Percentiles rank a stretch among this genome's conserved stretches.
These are phyloP conservation scores for Hemibagrus wyckioides DNA, from an alignment of 2,113 vertebrate species.

Conservation along the genomic window DNA sequence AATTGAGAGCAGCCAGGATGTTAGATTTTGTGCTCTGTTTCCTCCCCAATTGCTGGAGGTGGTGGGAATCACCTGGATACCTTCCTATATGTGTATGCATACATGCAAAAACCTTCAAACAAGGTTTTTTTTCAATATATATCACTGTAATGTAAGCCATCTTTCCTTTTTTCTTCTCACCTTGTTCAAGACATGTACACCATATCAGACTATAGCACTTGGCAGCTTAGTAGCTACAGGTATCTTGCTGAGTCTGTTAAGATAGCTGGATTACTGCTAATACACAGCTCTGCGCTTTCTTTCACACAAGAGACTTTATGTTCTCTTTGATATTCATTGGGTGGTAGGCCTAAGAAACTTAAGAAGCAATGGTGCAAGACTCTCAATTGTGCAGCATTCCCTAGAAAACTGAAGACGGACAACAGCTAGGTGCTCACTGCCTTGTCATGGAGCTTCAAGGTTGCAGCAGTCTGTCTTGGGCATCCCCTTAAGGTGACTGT, in stretches of 20 bases:
- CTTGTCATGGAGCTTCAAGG: not conserved
- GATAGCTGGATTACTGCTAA: too few relatives aligned
- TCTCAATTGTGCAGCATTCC: not conserved
- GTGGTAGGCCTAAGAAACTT: not conserved
- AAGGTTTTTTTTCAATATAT: not conserved
- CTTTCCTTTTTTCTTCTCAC: not conserved
- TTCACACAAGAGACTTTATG: not conserved
- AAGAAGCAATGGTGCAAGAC: not conserved
- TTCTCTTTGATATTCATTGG: not conserved
- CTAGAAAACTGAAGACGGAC: not conserved
- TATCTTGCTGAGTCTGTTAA: not conserved
- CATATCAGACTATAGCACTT: not conserved
- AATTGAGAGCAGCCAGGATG: too few relatives aligned
- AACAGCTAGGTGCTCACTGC: not conserved
- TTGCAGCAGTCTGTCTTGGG: not conserved
- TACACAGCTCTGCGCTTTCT: not conserved
- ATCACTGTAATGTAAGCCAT: not conserved
- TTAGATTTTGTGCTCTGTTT: not conserved
- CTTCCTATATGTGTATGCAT: not conserved
- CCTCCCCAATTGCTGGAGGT: not conserved
- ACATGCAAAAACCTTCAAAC: not conserved
- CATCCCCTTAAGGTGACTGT: not conserved
- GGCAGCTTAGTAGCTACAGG: not conserved
- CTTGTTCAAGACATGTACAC: not conserved
- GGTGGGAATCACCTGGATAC: not conserved